Conservation (phyloP, 2,113 vertebrate genomes). For the Chrysochloris asiatica region DNA sequence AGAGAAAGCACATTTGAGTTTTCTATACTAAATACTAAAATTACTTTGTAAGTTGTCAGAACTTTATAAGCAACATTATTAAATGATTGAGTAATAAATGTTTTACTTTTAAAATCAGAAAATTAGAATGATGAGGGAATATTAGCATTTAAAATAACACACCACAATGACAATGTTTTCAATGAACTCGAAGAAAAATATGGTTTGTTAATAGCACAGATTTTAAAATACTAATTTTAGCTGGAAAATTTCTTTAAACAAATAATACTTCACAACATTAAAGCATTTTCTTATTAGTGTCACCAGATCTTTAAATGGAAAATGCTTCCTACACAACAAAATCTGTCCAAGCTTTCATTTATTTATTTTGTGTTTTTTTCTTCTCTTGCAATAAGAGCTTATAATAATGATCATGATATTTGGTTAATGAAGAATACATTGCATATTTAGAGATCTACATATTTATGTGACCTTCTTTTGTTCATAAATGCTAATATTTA, state of each 20-base stretch:
- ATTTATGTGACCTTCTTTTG: slow-evolving; percentile 88
- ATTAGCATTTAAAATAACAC: not conserved
- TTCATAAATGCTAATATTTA: slow-evolving; percentile 85
- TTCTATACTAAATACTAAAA: not conserved
- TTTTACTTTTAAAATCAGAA: not conserved
- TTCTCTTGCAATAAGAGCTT: slow-evolving; percentile 58
- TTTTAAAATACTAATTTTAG: slow-evolving; percentile 38
- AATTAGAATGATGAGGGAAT: not conserved
- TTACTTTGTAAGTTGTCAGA: not conserved
- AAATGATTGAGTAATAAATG: not conserved
- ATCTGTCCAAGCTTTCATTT: slow-evolving; percentile 56
- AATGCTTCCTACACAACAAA: slow-evolving; percentile 29
- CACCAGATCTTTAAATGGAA: slow-evolving; percentile 64
- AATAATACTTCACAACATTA: slow-evolving; percentile 34
- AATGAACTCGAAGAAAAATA: not conserved
- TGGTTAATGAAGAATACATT: slow-evolving; percentile 83
- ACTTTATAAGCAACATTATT: not conserved
- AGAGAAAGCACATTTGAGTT: not conserved
- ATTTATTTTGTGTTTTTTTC: slow-evolving; percentile 57
- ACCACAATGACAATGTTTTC: not conserved
- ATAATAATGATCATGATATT: slow-evolving; percentile 82
- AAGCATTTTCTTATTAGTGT: slow-evolving; percentile 15
- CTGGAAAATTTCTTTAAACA: not conserved
- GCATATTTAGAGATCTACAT: slow-evolving; percentile 85
- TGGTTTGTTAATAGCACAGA: not conserved